Base-by-base conservation (phyloP, 2,888 invertebrate genomes). In the Hipparchia sbordonii region DNA sequence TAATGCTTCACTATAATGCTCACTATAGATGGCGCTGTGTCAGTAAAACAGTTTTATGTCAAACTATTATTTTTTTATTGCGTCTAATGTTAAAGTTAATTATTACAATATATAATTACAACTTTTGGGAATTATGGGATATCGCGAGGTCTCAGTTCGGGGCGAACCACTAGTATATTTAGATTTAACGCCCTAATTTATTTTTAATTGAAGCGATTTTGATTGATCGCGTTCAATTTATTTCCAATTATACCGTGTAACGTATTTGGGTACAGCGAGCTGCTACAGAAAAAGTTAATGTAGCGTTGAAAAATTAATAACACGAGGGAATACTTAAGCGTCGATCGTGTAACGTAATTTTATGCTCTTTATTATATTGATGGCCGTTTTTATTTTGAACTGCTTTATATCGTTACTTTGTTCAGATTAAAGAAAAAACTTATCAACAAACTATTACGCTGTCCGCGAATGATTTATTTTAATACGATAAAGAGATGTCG, bases 251-350 rank as follows among this genome's bases (percentile, higher is more conserved):
- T 51, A 51, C 54, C n/a, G 52, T 57, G 57, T 66, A 63, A 70
- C 45, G 60, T 23, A 23, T 61, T 46, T 52, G 51, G 52, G 39
- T 52, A 57, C 46, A 45, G 57, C 23, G 57, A 45, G 69, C 52
- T 65, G 66, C 46, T 45, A 45, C 51, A 46, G 23, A 67, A 57
- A 68, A 72, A 72, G 70, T 70, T 68, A 71, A 72, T 75, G 62
- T 67, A 70, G 65, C 68, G 66, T 65, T 68, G 66, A 66, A 73
- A 75, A 72, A 75, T 75, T 75, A 77, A 73, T 73, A 75, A 71
- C 60, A 65, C 69, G 61, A 63, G 71, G 70, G 54, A 54, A 71
- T 67, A 76, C 71, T 77, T 70, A 74, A 72, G 71, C 62, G 72
- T 65, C 69, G 69, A 70, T 71, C 66, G 67, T 65, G 66, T 67